Evolutionary conservation across 2,113 vertebrate species (phyloP).

Genomic region (Dermatemys mawii): DNA sequence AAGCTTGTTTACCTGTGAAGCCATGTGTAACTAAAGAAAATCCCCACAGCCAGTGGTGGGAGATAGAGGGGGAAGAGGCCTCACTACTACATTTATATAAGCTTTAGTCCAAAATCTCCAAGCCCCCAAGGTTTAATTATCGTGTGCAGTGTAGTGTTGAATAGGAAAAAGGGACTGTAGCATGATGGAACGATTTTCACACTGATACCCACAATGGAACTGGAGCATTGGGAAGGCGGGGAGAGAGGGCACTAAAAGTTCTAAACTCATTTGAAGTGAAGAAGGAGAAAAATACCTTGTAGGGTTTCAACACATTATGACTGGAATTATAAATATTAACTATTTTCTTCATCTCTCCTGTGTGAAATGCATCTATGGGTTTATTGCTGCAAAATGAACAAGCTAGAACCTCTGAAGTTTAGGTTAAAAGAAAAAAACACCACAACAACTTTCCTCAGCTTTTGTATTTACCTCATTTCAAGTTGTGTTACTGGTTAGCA

Average conservation of each 20-base stretch:
- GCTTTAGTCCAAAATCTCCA: conserved; percentile 83
- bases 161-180: conserved; percentile 71
- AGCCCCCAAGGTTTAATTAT: conserved; percentile 92
- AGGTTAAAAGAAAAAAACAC: conserved; percentile 18
- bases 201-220: conserved; percentile 74
- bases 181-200: conserved; percentile 84
- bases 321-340: conserved; percentile 30
- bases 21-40: conserved; percentile 92
- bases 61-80: conserved; percentile 70
- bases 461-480: conserved; percentile 66
- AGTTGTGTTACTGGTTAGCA: conserved; percentile 71
- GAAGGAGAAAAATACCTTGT: conserved; percentile 43
- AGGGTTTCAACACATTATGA: conserved; percentile 29
- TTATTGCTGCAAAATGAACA: conserved; percentile 41
- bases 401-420: conserved; percentile 12
- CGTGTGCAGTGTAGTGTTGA: conserved; percentile 88
- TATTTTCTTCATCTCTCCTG: conserved; percentile 24
- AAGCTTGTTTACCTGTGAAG: conserved; percentile 93
- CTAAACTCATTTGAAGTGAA: conserved; percentile 41
- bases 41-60: conserved; percentile 87
- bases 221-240: conserved; percentile 17
- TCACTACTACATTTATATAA: conserved; percentile 82
- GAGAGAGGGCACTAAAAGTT: conserved; percentile 1
- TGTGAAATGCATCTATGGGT: conserved; percentile 7
- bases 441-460: background rate